Evolutionary conservation across 2,888 invertebrate species (phyloP), one percentile per base, ranked within the genome.

Genomic region (Eulithis prunata): DNA sequence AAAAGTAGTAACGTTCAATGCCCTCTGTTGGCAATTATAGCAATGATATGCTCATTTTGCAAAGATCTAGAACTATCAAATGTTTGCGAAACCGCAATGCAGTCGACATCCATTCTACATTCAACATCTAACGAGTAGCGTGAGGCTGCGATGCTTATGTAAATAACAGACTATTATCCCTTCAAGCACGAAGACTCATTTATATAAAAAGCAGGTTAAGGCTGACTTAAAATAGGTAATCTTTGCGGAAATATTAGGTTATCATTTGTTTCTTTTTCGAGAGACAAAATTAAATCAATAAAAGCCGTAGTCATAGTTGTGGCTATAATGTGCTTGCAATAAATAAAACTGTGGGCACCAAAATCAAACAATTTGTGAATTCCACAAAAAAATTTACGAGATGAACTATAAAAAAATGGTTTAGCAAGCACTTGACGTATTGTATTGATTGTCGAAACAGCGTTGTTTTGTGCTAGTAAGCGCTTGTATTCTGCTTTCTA

Each of bases 151-250:
- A 75, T 75, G 83, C 86, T 87, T 86, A 88, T 88, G 87, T 85
- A 87, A 90, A 89, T 86, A 83, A 84, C 84, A 78, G 78, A 74
- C 80, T 79, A 82, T 85, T 85, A 84, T 81, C 84, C 81, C 81
- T 80, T 80, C 57, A 53, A 63, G 59, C 53, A 41, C 13, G 41
- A 6, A 3, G n/a, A 12, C 10, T 13, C 7, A 41, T 54, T 62
- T 28, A 46, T 41, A 43, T 0, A 32, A 59, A 52, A 62, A 62
- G 1, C 62, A 36, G 55, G 49, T 51, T 66, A 7, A 8, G 6
- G 53, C 13, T 43, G 46, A 13, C 8, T 21, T 21, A 21, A 21
- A 45, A 51, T 38, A n/a, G n/a, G n/a, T n/a, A n/a, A n/a, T n/a
- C n/a, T n/a, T n/a, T n/a, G 8, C 41, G 8, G 8, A 41, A 41